These are phyloP conservation scores for Lutraria rhynchaena DNA, from an alignment of 1,140 invertebrate genomes.

Conservation along the genomic window DNA sequence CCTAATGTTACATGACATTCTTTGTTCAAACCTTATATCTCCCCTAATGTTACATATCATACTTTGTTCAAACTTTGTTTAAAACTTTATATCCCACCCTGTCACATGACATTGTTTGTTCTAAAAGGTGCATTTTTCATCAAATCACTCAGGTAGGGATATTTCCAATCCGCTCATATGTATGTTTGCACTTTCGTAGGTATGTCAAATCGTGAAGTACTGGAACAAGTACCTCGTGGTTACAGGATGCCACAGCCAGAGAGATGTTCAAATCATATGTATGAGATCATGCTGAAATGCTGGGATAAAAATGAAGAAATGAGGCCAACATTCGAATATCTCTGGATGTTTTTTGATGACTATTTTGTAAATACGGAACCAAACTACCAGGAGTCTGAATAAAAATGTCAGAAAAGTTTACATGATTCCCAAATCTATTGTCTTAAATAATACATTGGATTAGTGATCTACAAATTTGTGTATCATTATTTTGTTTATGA, in stretches of 20 bases:
- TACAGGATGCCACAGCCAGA: constrained; percentile 94
- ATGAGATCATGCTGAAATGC: constrained; percentile 82
- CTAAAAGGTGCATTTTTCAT: not conserved
- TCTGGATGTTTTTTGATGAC: constrained; percentile 98
- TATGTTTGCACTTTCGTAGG: constrained; percentile 83
- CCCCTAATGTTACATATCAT: too few relatives aligned
- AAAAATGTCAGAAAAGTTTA: too few relatives aligned
- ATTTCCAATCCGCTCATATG: too few relatives aligned
- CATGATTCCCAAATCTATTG: too few relatives aligned
- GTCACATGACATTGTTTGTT: too few relatives aligned
- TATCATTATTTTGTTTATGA: too few relatives aligned
- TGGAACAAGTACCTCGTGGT: constrained; percentile 97
- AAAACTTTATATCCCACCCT: too few relatives aligned
- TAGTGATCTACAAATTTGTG: too few relatives aligned
- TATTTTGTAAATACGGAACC: constrained; percentile 97
- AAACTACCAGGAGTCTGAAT: constrained; percentile 86
- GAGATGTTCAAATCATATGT: constrained; percentile 94
- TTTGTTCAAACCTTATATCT: too few relatives aligned
- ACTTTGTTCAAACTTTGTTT: too few relatives aligned
- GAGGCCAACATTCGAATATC: constrained; percentile 98
- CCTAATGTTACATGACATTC: too few relatives aligned
- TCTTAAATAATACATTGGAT: too few relatives aligned
- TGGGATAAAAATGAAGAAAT: constrained; percentile 91
- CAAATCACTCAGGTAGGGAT: not conserved
- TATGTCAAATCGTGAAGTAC: constrained; percentile 91